A percentile compares a stretch with the other conserved stretches of the same genome.
phyloP scores from a whole-genome alignment of 1,140 invertebrate genomes.

The Apis cerana region DNA sequence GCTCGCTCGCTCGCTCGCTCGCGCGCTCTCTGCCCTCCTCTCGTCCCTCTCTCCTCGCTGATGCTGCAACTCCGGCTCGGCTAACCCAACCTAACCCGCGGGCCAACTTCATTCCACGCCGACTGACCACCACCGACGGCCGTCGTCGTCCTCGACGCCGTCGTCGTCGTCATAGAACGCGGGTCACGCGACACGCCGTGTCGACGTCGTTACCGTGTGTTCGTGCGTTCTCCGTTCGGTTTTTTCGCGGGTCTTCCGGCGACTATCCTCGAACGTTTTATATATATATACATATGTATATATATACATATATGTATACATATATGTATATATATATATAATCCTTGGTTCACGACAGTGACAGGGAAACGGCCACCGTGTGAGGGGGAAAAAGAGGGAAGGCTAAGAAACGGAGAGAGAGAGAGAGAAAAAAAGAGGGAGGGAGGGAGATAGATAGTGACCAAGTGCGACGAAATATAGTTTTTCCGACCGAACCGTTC shows the following conservation, averaged over 20 bases:
- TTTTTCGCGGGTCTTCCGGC: constrained; percentile 15
- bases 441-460: no score
- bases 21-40: constrained; percentile 51
- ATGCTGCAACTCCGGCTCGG: constrained; percentile 77
- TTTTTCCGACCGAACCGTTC: no score
- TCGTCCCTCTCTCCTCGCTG: constrained; percentile 63
- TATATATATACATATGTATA: no score
- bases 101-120: constrained; percentile 80
- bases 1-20: constrained; percentile 51
- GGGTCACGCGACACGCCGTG: constrained; percentile 56
- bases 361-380: background rate
- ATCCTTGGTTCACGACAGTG: background rate
- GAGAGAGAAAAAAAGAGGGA: no score
- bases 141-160: constrained; percentile 73
- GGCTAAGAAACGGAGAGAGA: background rate
- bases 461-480: no score
- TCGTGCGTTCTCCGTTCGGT: constrained; percentile 8
- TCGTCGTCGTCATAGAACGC: constrained; percentile 65
- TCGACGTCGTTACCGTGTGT: constrained; percentile 31
- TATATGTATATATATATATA: no score
- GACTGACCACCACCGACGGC: constrained; percentile 82
- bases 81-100: constrained; percentile 79
- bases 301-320: no score
- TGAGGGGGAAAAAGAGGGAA: background rate
- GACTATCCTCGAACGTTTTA: background rate